Evolutionary conservation across 2,888 invertebrate species (phyloP).

Genomic region (Atherix ibis): DNA sequence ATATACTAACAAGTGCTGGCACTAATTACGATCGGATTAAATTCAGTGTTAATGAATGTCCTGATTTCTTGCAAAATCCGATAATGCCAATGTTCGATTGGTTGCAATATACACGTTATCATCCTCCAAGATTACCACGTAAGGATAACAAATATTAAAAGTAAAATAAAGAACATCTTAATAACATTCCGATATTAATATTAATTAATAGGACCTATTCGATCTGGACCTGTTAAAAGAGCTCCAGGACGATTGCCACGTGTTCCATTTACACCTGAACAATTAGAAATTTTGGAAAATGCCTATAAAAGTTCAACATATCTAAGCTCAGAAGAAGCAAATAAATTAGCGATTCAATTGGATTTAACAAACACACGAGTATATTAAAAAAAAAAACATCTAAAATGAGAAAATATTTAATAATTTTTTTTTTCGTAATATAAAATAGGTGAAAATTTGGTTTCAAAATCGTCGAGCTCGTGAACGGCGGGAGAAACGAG

Average conservation of each 20-base stretch:
- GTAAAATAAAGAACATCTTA: not conserved
- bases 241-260: slow-evolving; percentile 45
- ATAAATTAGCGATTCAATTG: slow-evolving; percentile 40
- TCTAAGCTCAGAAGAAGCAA: slow-evolving; percentile 48
- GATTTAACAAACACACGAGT: slow-evolving; percentile 51
- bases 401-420: slow-evolving; percentile 11
- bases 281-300: slow-evolving; percentile 45
- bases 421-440: not conserved
- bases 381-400: not conserved
- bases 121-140: slow-evolving; percentile 51
- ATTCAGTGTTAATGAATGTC: slow-evolving; percentile 1
- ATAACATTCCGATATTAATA: too few species aligned
- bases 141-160: slow-evolving; percentile 24
- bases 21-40: slow-evolving; percentile 26
- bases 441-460: slow-evolving; percentile 48
- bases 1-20: slow-evolving; percentile 42
- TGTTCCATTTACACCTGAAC: slow-evolving; percentile 52
- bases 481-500: slow-evolving; percentile 49
- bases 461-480: slow-evolving; percentile 67
- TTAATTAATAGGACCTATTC: slow-evolving; percentile 18
- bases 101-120: slow-evolving; percentile 53
- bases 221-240: slow-evolving; percentile 33
- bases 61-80: not conserved
- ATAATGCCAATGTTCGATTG: slow-evolving; percentile 35
- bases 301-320: slow-evolving; percentile 49